A percentile compares a stretch with the other conserved stretches of the same genome.
Evolutionary conservation across 2,888 invertebrate species (phyloP).

Genomic region (Bursaphelenchus okinawaensis): DNA sequence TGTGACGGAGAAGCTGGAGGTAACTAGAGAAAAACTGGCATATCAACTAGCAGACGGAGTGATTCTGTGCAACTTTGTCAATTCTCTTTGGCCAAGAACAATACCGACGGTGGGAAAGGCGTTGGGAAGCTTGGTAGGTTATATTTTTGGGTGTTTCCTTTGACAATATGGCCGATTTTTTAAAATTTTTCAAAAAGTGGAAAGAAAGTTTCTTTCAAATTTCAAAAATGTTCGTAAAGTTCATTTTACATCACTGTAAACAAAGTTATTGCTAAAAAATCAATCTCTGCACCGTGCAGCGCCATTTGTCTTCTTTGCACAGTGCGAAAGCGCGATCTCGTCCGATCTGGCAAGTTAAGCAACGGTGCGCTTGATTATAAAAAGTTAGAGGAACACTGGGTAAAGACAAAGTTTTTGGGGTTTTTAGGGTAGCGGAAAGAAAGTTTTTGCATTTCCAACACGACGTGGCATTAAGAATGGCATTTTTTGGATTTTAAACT

Average conservation of each 20-base stretch:
- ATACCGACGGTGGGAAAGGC: neutral
- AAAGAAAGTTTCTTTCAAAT: no score
- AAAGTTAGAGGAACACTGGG: no score
- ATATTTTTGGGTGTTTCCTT: neutral
- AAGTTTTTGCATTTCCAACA: neutral
- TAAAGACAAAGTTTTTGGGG: no score
- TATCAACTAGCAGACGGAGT: conserved; percentile 13
- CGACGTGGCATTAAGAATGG: neutral
- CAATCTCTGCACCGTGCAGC: no score
- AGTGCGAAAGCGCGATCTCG: no score
- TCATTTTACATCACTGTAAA: no score
- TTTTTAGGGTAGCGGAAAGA: no score
- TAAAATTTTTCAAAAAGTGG: no score
- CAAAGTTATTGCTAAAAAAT: neutral
- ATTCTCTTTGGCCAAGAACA: conserved; percentile 2
- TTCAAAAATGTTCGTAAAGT: neutral
- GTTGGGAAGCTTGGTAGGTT: neutral
- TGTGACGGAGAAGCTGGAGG: neutral
- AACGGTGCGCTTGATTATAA: no score
- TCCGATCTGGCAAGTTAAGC: no score
- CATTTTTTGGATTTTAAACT: neutral
- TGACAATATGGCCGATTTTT: no score
- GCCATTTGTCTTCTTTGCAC: no score
- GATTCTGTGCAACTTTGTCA: conserved; percentile 16
- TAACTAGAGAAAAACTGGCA: neutral